Base-by-base conservation (phyloP, 2,113 vertebrate species). In the Seriola rivoliana region DNA sequence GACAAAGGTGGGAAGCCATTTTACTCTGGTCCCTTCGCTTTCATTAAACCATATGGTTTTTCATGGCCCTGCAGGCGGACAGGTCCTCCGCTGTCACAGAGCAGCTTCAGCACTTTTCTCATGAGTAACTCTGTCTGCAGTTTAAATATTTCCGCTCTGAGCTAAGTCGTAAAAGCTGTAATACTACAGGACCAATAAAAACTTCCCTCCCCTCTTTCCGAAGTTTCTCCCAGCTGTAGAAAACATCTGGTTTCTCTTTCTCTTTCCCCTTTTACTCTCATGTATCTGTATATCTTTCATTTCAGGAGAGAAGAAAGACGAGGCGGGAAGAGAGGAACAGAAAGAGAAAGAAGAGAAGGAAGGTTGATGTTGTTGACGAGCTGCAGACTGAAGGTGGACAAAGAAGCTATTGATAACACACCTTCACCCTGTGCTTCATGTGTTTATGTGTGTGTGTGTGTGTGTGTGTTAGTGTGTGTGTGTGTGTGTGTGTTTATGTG, bases 381-480 rank as follows among this genome's bases (percentile, higher is more conserved):
- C 59, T 52, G 55, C 63, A 80, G 64, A 69, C 48, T 46, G 68
- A 81, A 44, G 40, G 68, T 82, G 78, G 87, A 90, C 66, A 57
- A 83, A 86, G 63, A 85, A 73, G 63, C 65, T 75, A 71, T 52
- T 74, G 64, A 80, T 78, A 46, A 55, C 44, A 70, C 40, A 59
- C 64, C 69, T 63, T 64, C 23, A 36, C 44, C 34, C 25, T 48
- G 14, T 50, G 62, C 0, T 38, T 55, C 50, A 55, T 69, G 38
- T 60, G n/a, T 67, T 23, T 75, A 48, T 68, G 12, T 58, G 23
- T 74, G 63, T 38, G 55, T 57, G 63, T 63, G 64, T 50, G 59
- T 67, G n/a, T 81, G 25, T 58, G 59, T 62, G 58, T 63, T 23
- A 64, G 64, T 69, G 16, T 62, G 50, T 65, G 50, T 69, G 65